Evolutionary conservation across 2,113 vertebrate genomes (phyloP).

Genomic region (Cacatua alba): DNA sequence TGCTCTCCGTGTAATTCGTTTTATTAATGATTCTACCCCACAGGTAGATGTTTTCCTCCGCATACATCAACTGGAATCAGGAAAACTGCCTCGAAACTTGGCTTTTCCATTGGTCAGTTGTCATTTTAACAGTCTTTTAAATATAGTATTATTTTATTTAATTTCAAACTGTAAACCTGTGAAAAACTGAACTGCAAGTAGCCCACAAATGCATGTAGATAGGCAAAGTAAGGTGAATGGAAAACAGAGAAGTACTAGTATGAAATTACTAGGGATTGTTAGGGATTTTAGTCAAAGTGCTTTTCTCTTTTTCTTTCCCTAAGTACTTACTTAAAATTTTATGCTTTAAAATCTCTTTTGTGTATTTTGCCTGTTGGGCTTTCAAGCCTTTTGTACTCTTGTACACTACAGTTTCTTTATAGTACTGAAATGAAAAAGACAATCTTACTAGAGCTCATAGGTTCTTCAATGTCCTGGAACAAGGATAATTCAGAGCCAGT

Average conservation of each 20-base stretch:
- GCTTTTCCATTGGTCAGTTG: slow-evolving; percentile 83
- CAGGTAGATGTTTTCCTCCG: slow-evolving; percentile 87
- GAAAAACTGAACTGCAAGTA: not conserved
- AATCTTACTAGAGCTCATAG: not conserved
- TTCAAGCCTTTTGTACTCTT: not conserved
- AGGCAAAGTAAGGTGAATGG: not conserved
- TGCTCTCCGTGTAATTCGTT: slow-evolving; percentile 86
- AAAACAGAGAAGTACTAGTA: not conserved
- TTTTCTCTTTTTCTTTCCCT: not conserved
- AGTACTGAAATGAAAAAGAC: not conserved
- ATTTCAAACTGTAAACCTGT: not conserved
- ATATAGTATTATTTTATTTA: not conserved
- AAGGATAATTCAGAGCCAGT: not conserved
- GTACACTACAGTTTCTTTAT: not conserved
- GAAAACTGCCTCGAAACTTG: slow-evolving; percentile 84
- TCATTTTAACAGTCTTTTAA: not conserved
- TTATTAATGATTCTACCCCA: slow-evolving; percentile 81
- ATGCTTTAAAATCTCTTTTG: not conserved
- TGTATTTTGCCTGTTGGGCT: not conserved
- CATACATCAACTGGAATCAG: slow-evolving; percentile 91
- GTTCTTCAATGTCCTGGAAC: not conserved
- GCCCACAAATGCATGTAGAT: not conserved
- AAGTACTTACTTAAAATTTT: not conserved
- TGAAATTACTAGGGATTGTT: not conserved
- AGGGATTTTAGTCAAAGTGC: not conserved